Conservation (phyloP, 2,113 vertebrate species). For the Silurus glanis region DNA sequence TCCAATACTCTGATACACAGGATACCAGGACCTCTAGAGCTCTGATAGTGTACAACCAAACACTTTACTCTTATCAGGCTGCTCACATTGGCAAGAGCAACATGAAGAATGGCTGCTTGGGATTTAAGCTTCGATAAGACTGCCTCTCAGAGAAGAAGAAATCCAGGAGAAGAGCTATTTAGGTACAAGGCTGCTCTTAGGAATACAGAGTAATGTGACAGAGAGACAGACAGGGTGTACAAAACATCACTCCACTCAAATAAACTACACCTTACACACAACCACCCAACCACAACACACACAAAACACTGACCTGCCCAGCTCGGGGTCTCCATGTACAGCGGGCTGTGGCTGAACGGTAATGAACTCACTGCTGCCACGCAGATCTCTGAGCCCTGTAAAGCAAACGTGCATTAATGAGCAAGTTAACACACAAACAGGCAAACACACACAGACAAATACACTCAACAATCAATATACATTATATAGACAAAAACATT, state of each 20-base stretch:
- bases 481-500: background rate
- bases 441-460: background rate
- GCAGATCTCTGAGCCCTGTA: slow-evolving; percentile 49
- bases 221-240: background rate
- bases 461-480: background rate
- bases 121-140: slow-evolving; percentile 27
- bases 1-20: slow-evolving; percentile 24
- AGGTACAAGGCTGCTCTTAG: background rate
- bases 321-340: slow-evolving; percentile 59
- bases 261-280: slow-evolving; percentile 12
- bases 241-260: background rate
- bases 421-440: slow-evolving; percentile 8
- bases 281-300: background rate
- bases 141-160: background rate
- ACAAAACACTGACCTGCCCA: slow-evolving; percentile 53
- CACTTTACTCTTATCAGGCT: slow-evolving; percentile 26
- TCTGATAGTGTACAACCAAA: slow-evolving; percentile 27
- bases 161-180: background rate
- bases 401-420: slow-evolving; percentile 12
- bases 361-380: slow-evolving; percentile 50
- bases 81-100: slow-evolving; percentile 21
- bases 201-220: background rate
- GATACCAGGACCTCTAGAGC: background rate
- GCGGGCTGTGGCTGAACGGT: slow-evolving; percentile 40
- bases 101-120: slow-evolving; percentile 24